These are phyloP conservation scores for Alitta virens DNA, from an alignment of 2,888 invertebrate genomes.

Conservation along the genomic window DNA sequence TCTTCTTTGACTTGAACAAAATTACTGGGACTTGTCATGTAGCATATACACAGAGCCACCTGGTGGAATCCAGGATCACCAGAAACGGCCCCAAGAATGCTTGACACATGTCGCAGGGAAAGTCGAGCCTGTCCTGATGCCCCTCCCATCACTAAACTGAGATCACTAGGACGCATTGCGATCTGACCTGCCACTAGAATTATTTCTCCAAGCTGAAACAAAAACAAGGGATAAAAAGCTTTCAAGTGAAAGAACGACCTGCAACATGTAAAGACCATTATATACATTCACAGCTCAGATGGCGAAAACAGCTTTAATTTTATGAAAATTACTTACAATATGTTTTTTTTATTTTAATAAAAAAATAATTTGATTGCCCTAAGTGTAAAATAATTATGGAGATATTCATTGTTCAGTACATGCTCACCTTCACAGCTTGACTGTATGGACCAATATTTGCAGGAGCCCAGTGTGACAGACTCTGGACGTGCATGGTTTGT, in stretches of 20 bases:
- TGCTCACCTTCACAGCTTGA: constrained; percentile 76
- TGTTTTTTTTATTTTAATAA: too few relatives aligned
- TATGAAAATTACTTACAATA: background rate
- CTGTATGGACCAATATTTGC: constrained; percentile 96
- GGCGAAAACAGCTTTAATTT: too few relatives aligned
- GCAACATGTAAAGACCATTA: too few relatives aligned
- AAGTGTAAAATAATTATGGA: background rate
- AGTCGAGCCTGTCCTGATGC: constrained; percentile 75
- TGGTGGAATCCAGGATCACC: constrained; percentile 73
- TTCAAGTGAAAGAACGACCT: too few relatives aligned
- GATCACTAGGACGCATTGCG: constrained; percentile 79
- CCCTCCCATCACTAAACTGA: constrained; percentile 74
- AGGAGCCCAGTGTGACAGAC: constrained; percentile 96
- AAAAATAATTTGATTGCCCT: background rate
- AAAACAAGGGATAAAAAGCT: too few relatives aligned
- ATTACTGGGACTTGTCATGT: constrained; percentile 72
- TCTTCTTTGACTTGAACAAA: constrained; percentile 55
- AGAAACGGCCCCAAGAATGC: constrained; percentile 76
- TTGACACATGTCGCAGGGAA: constrained; percentile 77
- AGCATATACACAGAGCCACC: constrained; percentile 85
- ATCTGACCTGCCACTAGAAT: constrained; percentile 90
- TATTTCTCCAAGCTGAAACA: constrained; percentile 5
- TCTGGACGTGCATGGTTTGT: constrained; percentile 86
- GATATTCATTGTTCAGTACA: too few relatives aligned
- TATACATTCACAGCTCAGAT: too few relatives aligned